phyloP scores from a whole-genome alignment of 2,113 vertebrate genomes.

The Sclerurus mexicanus region DNA sequence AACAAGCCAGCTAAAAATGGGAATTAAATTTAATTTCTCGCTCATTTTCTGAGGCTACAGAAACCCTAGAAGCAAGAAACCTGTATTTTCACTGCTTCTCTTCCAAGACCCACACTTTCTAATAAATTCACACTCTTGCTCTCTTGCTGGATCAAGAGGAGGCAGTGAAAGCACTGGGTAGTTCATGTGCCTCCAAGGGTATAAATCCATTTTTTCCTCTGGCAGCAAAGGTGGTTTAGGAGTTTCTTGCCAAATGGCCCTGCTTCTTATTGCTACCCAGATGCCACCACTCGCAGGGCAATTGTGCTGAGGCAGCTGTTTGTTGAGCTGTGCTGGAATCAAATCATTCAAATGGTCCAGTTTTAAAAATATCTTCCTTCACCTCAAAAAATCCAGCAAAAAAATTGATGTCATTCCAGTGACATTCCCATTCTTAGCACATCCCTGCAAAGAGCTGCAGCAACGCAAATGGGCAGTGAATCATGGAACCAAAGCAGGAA shows the following conservation, averaged over 20 bases:
- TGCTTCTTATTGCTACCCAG: conserved; percentile 3
- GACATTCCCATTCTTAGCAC: not conserved
- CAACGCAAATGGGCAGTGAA: not conserved
- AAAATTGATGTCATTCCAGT: not conserved
- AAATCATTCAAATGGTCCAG: not conserved
- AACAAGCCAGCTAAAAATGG: conserved; percentile 1
- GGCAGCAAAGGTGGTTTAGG: not conserved
- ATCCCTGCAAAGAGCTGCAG: not conserved
- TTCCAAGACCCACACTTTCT: not conserved
- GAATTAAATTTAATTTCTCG: conserved; percentile 2
- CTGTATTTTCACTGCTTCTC: not conserved
- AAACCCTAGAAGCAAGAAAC: not conserved
- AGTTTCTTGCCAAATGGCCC: not conserved
- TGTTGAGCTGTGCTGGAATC: not conserved
- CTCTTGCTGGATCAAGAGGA: not conserved
- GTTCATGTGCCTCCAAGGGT: not conserved
- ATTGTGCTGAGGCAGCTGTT: conserved; percentile 21
- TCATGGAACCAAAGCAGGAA: not conserved
- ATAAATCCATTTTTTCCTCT: not conserved
- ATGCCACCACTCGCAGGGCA: not conserved
- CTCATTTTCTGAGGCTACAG: not conserved
- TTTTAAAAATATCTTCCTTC: conserved; percentile 33
- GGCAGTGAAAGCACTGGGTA: not conserved
- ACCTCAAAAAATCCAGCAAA: not conserved
- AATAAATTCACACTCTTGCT: not conserved